Evolutionary conservation across 2,888 invertebrate species (phyloP).

Genomic region (Orthosia gothica): DNA sequence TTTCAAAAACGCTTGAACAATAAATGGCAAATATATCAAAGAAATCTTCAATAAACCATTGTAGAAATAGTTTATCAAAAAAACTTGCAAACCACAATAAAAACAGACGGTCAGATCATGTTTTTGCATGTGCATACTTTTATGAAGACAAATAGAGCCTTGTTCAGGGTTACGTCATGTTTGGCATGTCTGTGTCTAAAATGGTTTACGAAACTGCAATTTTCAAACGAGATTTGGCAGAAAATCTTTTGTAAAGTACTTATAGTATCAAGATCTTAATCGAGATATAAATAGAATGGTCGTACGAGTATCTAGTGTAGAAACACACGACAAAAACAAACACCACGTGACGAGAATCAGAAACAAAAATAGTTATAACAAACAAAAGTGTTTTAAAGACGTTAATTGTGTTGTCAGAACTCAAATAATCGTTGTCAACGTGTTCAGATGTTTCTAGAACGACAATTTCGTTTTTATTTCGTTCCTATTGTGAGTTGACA

Average conservation of each 20-base stretch:
- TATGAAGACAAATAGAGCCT: slow-evolving; percentile 49
- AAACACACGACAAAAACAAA: slow-evolving; percentile 34
- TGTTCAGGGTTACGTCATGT: slow-evolving; percentile 59
- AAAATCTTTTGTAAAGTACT: not conserved
- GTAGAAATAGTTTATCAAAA: slow-evolving; percentile 14
- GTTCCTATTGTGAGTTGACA: slow-evolving; percentile 30
- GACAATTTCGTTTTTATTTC: slow-evolving; percentile 19
- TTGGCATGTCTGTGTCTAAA: slow-evolving; percentile 27
- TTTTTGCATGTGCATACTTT: slow-evolving; percentile 30
- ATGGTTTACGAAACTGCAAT: slow-evolving; percentile 36
- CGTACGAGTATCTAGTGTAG: not conserved
- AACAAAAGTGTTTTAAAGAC: slow-evolving; percentile 36
- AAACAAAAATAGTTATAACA: slow-evolving; percentile 41
- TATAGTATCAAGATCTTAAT: slow-evolving; percentile 18
- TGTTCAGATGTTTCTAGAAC: slow-evolving; percentile 41
- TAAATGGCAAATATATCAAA: not conserved
- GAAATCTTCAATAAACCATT: slow-evolving; percentile 13
- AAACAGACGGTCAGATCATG: slow-evolving; percentile 17
- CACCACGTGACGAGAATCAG: slow-evolving; percentile 42
- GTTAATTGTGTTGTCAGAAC: slow-evolving; percentile 34
- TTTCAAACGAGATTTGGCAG: slow-evolving; percentile 24
- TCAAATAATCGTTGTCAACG: slow-evolving; percentile 24
- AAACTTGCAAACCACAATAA: slow-evolving; percentile 16
- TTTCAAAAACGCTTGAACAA: not conserved
- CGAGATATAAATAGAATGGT: slow-evolving; percentile 36